phyloP scores from a whole-genome alignment of 2,888 invertebrate genomes.

The Hololepta plana region DNA sequence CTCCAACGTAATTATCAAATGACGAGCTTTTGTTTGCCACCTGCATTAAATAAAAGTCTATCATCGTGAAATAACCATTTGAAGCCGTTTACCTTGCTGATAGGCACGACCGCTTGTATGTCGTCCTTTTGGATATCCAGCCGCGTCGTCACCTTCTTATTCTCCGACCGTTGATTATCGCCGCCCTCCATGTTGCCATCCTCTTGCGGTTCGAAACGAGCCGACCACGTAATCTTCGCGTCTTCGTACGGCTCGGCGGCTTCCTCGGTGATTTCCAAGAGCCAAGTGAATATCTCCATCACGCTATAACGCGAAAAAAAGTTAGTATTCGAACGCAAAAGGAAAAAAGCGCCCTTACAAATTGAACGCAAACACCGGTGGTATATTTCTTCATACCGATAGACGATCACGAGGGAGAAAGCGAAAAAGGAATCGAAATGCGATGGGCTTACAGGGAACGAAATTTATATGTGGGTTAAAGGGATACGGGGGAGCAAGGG shows the following conservation, averaged over 20 bases:
- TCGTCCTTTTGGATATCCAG: slow-evolving; percentile 86
- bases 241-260: slow-evolving; percentile 60
- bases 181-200: slow-evolving; percentile 15
- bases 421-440: too few relatives aligned
- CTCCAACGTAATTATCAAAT: too few relatives aligned
- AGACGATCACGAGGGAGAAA: too few relatives aligned
- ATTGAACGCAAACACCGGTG: too few relatives aligned
- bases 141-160: slow-evolving; percentile 52
- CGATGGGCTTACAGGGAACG: too few relatives aligned
- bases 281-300: slow-evolving; percentile 81
- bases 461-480: too few relatives aligned
- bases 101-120: slow-evolving; percentile 82
- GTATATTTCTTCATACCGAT: too few relatives aligned
- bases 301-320: slow-evolving; percentile 31
- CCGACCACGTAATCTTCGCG: slow-evolving; percentile 75
- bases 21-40: too few relatives aligned
- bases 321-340: too few relatives aligned
- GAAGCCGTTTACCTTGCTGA: slow-evolving; percentile 86
- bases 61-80: too few relatives aligned
- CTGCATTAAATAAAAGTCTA: too few relatives aligned
- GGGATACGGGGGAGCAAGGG: slow-evolving; percentile 1
- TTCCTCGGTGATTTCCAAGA: slow-evolving; percentile 73
- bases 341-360: too few relatives aligned
- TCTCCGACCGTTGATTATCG: slow-evolving; percentile 10
- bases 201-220: slow-evolving; percentile 51